Evolutionary conservation across 2,113 vertebrate genomes (phyloP).

Genomic region (Laticauda laticaudata): DNA sequence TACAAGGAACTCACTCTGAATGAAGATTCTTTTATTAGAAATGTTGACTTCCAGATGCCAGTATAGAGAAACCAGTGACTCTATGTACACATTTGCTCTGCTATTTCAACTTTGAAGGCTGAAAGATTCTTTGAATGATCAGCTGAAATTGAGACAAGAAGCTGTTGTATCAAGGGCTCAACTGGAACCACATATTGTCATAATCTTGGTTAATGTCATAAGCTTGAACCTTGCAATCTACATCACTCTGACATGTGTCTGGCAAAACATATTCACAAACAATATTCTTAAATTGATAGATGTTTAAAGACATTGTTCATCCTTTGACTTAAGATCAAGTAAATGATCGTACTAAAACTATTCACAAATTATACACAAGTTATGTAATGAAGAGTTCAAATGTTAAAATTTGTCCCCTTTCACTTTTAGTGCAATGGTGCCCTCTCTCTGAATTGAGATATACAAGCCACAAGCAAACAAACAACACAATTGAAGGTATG

Average conservation of each 20-base stretch:
- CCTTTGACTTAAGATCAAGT: background rate
- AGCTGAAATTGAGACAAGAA: background rate
- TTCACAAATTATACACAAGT: background rate
- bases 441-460: background rate
- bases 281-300: background rate
- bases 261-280: background rate
- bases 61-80: background rate
- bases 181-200: background rate
- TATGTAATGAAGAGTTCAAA: background rate
- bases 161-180: background rate
- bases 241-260: background rate
- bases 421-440: background rate
- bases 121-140: background rate
- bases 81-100: background rate
- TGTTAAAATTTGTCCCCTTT: background rate
- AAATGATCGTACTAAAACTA: background rate
- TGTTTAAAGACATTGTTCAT: background rate
- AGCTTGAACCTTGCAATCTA: background rate
- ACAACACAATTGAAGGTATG: background rate
- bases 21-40: background rate
- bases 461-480: background rate
- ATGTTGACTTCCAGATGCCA: background rate
- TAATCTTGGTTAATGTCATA: background rate
- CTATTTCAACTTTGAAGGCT: background rate
- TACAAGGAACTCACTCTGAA: background rate